Base-by-base conservation (phyloP, 1,140 invertebrate genomes). In the Aricia agestis region DNA sequence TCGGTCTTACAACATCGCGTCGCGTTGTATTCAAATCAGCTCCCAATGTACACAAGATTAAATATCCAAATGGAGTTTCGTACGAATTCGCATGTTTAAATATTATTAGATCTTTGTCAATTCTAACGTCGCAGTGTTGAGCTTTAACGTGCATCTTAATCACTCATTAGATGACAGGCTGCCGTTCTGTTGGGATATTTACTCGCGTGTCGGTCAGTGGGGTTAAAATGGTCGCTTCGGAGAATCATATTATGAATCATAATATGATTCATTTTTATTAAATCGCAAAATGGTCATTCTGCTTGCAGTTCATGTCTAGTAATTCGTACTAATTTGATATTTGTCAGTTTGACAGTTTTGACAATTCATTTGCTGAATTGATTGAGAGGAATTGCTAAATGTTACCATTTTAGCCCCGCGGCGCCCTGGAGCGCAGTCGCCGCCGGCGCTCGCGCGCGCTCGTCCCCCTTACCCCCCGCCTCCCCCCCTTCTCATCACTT, bases 361-460 rank as follows among this genome's bases (percentile, higher is more conserved):
- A n/a, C n/a, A n/a, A n/a, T n/a, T n/a, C n/a, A n/a, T n/a, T n/a
- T n/a, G n/a, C n/a, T n/a, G n/a, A n/a, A n/a, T n/a, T n/a, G n/a
- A n/a, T n/a, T n/a, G n/a, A n/a, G n/a, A n/a, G n/a, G n/a, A n/a
- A n/a, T n/a, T n/a, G n/a, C n/a, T n/a, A n/a, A n/a, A n/a, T n/a
- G n/a, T n/a, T n/a, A n/a, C n/a, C n/a, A n/a, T n/a, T n/a, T n/a
- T n/a, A n/a, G n/a, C n/a, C n/a, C n/a, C n/a, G n/a, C n/a, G n/a
- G 59, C 59, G 59, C 58, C 58, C 31, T 69, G 58, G 32, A 63
- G 15, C 70, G 68, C 61, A 66, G 57, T 36, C 57, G 67, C 69
- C 76, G 69, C 72, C 74, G 74, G 76, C 76, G 74, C 76, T 74
- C 75, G 72, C 74, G 70, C 75, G 66, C 73, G 19, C 59, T 61